A percentile compares a stretch with the other conserved stretches of the same genome.
Conservation (phyloP, 2,797 vertebrate species). For the Cossypha polioptera region DNA sequence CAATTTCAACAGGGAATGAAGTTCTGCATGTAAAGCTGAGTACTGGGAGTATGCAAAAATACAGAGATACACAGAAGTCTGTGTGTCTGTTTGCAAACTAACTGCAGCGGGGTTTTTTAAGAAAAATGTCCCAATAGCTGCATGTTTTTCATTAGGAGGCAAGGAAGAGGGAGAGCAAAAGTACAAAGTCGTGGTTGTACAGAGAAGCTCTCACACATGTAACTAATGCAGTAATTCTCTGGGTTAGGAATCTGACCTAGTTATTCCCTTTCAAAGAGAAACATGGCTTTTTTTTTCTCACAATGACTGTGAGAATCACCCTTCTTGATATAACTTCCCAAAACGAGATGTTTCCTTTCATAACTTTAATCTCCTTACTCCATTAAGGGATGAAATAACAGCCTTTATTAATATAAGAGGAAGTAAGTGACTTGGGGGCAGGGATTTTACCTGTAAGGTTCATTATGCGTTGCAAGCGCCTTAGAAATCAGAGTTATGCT, state of each 20-base stretch:
- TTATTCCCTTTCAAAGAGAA: background rate
- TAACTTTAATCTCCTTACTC: background rate
- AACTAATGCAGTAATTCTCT: background rate
- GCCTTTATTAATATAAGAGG: background rate
- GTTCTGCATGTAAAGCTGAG: background rate
- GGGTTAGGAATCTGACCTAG: background rate
- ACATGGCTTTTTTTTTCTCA: background rate
- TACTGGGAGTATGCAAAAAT: background rate
- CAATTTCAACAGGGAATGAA: background rate
- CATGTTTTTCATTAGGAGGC: background rate
- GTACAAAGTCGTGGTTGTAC: background rate
- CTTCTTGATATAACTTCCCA: background rate
- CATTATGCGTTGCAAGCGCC: background rate
- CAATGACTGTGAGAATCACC: background rate
- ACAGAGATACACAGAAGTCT: background rate
- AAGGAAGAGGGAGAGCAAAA: background rate
- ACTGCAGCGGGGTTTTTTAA: background rate
- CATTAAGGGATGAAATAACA: background rate
- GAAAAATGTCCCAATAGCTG: background rate
- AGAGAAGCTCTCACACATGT: background rate
- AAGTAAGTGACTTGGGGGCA: background rate
- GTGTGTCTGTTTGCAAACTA: background rate
- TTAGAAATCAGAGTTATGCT: background rate
- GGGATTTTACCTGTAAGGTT: background rate
- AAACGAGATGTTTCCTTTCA: background rate